Base-by-base conservation (phyloP, 2,797 vertebrate species). In the Poecilia velifera region DNA sequence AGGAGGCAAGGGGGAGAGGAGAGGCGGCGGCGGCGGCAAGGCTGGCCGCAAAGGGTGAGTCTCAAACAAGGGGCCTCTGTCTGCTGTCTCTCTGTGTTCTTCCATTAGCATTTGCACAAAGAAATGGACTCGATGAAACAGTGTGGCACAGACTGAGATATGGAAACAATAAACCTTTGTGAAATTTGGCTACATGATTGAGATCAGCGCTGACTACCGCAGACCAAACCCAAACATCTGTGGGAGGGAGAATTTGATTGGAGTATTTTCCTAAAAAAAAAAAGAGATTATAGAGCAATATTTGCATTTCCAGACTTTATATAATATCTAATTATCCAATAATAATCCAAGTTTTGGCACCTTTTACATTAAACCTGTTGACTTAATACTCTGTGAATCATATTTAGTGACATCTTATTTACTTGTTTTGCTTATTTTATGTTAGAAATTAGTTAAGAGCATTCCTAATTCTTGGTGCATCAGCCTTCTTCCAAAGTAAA, bases 41-140 rank as follows among this genome's bases (percentile, higher is more conserved):
- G 86, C 94, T 22, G 97, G 97, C 2, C 97, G 98, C 83, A 97
- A 98, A 94, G 97, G 98, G 98, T 99, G 89, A 97, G 97, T 96
- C 47, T 55, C 7, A 82, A 77, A 86, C 76, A 79, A 80, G 82
- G 28, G 34, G 45, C 70, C 59, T 89, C 81, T 89, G 72, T 89
- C 12, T 62, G 3, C 39, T 43, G 22, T 75, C 12, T 82, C 34
- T 84, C 66, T 76, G 72, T 84, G 76, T 83, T 70, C 57, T 53
- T 72, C 80, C 71, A 82, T 75, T 81, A 84, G 78, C 78, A 83
- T 53, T 83, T 78, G 5, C 47, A 89, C 79, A 86, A 82, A 84
- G 78, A 83, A 74, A 74, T 78, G n/a, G 28, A 78, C 46, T 81
- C 59, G 64, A n/a, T 80, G 51, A 83, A 53, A 53, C 70, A 74